Evolutionary conservation across 1,140 invertebrate genomes (phyloP), one percentile per base, ranked within the genome.

Genomic region (Acromyrmex charruanus): DNA sequence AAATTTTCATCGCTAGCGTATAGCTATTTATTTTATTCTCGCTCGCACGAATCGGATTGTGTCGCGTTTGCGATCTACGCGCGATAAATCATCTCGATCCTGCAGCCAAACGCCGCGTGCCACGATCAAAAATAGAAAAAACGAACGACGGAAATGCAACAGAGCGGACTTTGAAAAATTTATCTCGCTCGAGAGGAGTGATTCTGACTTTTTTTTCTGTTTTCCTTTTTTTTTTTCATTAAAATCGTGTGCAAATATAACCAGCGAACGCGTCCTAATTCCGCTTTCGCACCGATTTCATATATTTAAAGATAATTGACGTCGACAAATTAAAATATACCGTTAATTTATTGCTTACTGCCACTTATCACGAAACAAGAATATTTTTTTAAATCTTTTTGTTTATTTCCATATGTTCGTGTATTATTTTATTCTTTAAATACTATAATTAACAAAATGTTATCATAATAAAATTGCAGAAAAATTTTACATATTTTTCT

Each of bases 21-120:
- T 49, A 68, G 49, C 77, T 81, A 81, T 81, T 81, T 81, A 81
- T 82, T 82, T 82, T 81, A 81, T 82, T 82, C 66, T 72, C 55
- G 21, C 66, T 59, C 58, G 55, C 31, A 44, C 49, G 80, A 53
- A 89, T 88, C 79, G 58, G 59, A 89, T 85, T 80, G 25, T 61
- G 25, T 53, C 59, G 35, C 63, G 63, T 82, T 82, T 51, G 63
- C 71, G 77, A 80, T 80, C 77, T 69, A 81, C n/a, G 77, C 31
- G 51, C 66, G 71, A 16, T 89, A 88, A 88, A 88, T 89, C 88
- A 88, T 88, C 55, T 49, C 51, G 58, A 88, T 88, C 39, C 72
- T 28, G 31, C 58, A 14, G 25, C 31, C 77, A 79, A 85, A 88
- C 61, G 14, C 72, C 35, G 21, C 21, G 39, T 61, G 75, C 58